Conservation (phyloP, 2,888 invertebrate genomes). For the Chironomus tentans region DNA sequence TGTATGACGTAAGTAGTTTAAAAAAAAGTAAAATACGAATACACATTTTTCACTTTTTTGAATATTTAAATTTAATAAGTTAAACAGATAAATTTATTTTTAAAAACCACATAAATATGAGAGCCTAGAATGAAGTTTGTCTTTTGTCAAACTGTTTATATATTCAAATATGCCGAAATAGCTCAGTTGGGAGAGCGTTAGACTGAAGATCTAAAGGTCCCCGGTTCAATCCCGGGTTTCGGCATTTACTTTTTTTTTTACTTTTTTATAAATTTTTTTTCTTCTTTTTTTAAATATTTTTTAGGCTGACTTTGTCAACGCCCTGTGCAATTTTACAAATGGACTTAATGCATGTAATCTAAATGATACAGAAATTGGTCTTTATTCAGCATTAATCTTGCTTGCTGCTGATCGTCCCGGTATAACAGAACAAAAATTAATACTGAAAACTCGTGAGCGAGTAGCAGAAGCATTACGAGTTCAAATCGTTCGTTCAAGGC, state of each 20-base stretch:
- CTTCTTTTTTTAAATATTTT: slow-evolving; percentile 34
- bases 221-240: slow-evolving; percentile 63
- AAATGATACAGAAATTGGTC: slow-evolving; percentile 82
- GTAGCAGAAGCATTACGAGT: slow-evolving; percentile 80
- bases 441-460: slow-evolving; percentile 70
- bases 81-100: too few relatives aligned
- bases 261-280: slow-evolving; percentile 28
- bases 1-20: slow-evolving; percentile 76
- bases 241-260: slow-evolving; percentile 42
- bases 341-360: slow-evolving; percentile 64
- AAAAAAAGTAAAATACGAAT: too few relatives aligned
- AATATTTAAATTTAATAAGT: not conserved
- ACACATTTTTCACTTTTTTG: not conserved
- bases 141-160: too few relatives aligned
- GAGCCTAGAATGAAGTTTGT: too few relatives aligned
- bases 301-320: slow-evolving; percentile 73
- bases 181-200: slow-evolving; percentile 58
- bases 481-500: slow-evolving; percentile 49
- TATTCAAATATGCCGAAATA: slow-evolving; percentile 46
- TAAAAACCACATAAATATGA: too few relatives aligned
- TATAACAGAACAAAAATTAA: slow-evolving; percentile 67
- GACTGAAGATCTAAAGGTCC: slow-evolving; percentile 64
- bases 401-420: slow-evolving; percentile 72
- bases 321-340: slow-evolving; percentile 73
- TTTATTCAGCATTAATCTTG: slow-evolving; percentile 79